These are phyloP conservation scores for Lepidotrigona ventralis DNA, from an alignment of 1,140 invertebrate genomes.

Conservation along the genomic window DNA sequence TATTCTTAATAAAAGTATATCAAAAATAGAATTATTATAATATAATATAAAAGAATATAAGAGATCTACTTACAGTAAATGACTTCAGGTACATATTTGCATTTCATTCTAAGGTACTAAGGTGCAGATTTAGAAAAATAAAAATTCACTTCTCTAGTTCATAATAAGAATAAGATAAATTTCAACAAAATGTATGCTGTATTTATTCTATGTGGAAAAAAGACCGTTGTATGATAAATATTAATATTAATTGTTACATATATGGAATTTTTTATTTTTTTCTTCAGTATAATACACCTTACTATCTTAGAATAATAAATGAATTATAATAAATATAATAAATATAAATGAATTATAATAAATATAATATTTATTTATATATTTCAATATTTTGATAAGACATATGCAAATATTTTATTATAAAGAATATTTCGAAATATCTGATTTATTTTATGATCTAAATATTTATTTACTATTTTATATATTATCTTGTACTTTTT, in stretches of 20 bases:
- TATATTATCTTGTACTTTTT: no score
- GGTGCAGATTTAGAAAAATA: conserved; percentile 8
- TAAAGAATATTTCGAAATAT: background rate
- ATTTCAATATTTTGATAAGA: background rate
- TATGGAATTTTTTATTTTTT: background rate
- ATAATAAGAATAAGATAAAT: background rate
- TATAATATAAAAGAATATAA: conserved; percentile 26
- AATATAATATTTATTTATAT: background rate
- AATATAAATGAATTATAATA: background rate
- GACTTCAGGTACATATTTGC: conserved; percentile 36
- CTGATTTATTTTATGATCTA: background rate
- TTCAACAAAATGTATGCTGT: background rate
- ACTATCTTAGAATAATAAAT: conserved; percentile 19
- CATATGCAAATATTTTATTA: background rate
- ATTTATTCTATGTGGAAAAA: background rate
- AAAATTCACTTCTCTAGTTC: background rate
- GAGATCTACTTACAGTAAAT: conserved; percentile 25
- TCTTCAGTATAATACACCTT: conserved; percentile 8
- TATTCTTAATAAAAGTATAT: conserved; percentile 7
- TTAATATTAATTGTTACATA: background rate
- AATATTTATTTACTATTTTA: background rate
- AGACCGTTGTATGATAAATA: background rate
- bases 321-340: background rate
- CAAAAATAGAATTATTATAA: background rate
- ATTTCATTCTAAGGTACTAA: conserved; percentile 23